Conservation (phyloP, 2,888 invertebrate species). For the Drosophila anomelani region DNA sequence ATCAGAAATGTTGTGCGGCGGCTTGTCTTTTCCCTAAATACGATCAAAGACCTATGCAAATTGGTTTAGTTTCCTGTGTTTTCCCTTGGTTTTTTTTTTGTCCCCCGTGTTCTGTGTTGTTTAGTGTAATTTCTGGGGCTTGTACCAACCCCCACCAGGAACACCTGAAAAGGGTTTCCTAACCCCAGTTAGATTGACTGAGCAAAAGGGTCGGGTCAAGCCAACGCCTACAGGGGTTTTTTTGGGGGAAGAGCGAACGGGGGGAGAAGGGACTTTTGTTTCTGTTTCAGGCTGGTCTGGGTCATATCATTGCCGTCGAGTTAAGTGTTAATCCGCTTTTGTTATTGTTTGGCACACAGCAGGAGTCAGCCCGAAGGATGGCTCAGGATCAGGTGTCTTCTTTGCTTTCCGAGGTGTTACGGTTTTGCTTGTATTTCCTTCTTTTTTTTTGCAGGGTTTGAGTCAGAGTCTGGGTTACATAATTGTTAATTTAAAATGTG, state of each 20-base stretch:
- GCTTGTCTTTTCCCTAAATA: conserved; percentile 18
- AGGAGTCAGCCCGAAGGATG: conserved; percentile 35
- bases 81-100: not conserved
- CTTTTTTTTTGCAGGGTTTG: not conserved
- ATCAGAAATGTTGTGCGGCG: conserved; percentile 29
- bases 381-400: conserved; percentile 46
- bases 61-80: conserved; percentile 12
- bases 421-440: conserved; percentile 39
- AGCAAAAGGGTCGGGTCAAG: conserved; percentile 66
- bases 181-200: conserved; percentile 68
- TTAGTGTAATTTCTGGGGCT: conserved; percentile 55
- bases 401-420: conserved; percentile 53
- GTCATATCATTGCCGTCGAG: conserved; percentile 66
- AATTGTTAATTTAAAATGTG: conserved; percentile 74
- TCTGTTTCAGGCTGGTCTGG: conserved; percentile 14
- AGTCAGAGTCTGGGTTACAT: conserved; percentile 56
- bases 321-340: conserved; percentile 75
- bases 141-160: conserved; percentile 28
- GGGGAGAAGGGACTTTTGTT: conserved; percentile 4
- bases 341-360: conserved; percentile 61
- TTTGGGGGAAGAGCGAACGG: too few relatives aligned
- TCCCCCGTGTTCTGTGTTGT: conserved; percentile 22
- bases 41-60: conserved; percentile 43
- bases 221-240: conserved; percentile 3
- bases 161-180: conserved; percentile 54